These are phyloP conservation scores for Cettia cetti DNA, from an alignment of 2,113 vertebrate species.

Conservation along the genomic window DNA sequence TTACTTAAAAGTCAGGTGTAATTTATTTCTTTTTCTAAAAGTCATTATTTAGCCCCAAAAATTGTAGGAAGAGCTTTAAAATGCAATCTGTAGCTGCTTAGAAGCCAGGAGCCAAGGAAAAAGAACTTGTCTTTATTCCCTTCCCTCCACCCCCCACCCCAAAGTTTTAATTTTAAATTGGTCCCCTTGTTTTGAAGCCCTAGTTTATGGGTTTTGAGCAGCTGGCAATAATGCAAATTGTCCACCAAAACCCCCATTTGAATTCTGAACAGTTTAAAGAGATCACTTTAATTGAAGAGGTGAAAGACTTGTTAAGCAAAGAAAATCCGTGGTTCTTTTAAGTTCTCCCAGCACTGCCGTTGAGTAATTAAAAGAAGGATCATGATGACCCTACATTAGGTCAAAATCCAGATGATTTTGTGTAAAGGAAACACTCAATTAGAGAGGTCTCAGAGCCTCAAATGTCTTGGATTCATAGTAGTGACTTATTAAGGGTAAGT, in stretches of 20 bases:
- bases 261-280: slow-evolving; percentile 44
- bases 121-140: background rate
- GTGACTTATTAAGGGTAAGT: background rate
- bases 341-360: background rate
- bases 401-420: slow-evolving; percentile 44
- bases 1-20: background rate
- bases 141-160: background rate
- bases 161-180: slow-evolving; percentile 24
- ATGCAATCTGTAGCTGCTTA: background rate
- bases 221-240: slow-evolving; percentile 50
- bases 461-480: background rate
- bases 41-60: background rate
- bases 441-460: background rate
- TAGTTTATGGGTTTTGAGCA: slow-evolving; percentile 41
- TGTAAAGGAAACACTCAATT: slow-evolving; percentile 37
- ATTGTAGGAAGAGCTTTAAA: background rate
- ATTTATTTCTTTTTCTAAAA: background rate
- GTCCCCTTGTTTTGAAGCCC: background rate
- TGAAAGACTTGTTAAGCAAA: slow-evolving; percentile 22
- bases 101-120: background rate
- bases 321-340: slow-evolving; percentile 34
- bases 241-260: background rate
- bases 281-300: slow-evolving; percentile 38
- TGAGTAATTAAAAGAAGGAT: slow-evolving; percentile 40
- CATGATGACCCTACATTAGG: slow-evolving; percentile 24